Evolutionary conservation across 2,797 vertebrate species (phyloP).

Genomic region (Eptatretus atami): DNA sequence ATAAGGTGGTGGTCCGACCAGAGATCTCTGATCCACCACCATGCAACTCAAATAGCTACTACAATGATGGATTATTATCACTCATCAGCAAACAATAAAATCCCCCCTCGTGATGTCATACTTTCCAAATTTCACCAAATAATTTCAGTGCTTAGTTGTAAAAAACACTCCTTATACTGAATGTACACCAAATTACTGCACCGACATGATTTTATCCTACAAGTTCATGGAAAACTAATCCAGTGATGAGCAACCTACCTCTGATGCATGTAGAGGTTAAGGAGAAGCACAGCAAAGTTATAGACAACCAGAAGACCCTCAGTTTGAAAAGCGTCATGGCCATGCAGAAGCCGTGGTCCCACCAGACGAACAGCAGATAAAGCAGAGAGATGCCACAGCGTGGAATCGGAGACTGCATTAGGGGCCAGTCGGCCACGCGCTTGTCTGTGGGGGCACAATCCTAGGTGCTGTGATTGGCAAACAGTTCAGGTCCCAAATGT

Average conservation of each 20-base stretch:
- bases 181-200: too few relatives aligned
- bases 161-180: too few relatives aligned
- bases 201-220: background rate
- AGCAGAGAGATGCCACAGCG: conserved; percentile 62
- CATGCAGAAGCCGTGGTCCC: conserved; percentile 86
- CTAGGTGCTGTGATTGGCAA: too few relatives aligned
- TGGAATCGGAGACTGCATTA: conserved; percentile 83
- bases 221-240: background rate
- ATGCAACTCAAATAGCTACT: too few relatives aligned
- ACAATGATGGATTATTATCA: too few relatives aligned
- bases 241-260: conserved; percentile 22
- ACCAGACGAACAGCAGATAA: conserved; percentile 85
- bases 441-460: conserved; percentile 34
- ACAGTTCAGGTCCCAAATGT: too few relatives aligned
- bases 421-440: conserved; percentile 71
- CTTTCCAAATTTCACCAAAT: too few relatives aligned
- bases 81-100: too few relatives aligned
- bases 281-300: conserved; percentile 96
- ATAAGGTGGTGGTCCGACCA: too few relatives aligned
- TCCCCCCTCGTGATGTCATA: too few relatives aligned
- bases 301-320: conserved; percentile 56
- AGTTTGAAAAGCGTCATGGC: conserved; percentile 71
- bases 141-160: too few relatives aligned
- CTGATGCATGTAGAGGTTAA: conserved; percentile 98
- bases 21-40: too few relatives aligned